Base-by-base conservation (phyloP, 2,113 vertebrate species). In the Mastomys natalensis region DNA sequence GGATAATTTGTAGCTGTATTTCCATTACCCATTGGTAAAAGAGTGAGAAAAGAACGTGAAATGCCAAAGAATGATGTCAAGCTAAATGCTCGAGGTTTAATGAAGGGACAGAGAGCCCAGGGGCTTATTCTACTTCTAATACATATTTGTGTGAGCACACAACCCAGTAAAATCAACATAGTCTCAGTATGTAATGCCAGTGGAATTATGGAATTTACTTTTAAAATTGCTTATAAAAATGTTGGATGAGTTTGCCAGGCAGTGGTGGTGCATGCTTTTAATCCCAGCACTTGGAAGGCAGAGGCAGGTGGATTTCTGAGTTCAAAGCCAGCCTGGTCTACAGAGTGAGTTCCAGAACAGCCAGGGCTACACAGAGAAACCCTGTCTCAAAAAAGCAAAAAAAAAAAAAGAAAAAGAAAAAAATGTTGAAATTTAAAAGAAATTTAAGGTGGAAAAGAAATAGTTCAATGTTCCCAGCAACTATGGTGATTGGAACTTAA, bases 51-150 rank as follows among this genome's bases (percentile, higher is more conserved):
- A 98, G 87, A 96, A 90, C 81, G 53, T 43, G 90, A 55, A 82
- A 92, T 97, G 97, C 97, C 97, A 97, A 94, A 84, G 58, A 80
- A 89, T 97, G 97, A 97, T 94, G 96, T 97, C 94, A 97, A 97
- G 90, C 82, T 70, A 93, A 97, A 94, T 70, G 92, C 94, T 88
- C 7, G 0, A 81, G 70, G 76, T 96, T 97, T 95, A 96, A 92
- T 85, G 86, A 96, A 97, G 96, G 86, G 91, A 95, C 76, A 40
- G 81, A 84, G 96, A 94, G 66, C 81, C 92, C 40, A 85, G 81
- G 76, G 86, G 73, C 86, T 95, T 70, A 6, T 95, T 95, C 90
- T 89, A 48, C 84, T 96, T 97, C 89, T 51, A 94, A 80, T 87
- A 87, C 43, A 66, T 90, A 77, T 80, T 95, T 94, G 89, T 90